These are phyloP conservation scores for Enteromius unitaeniatus DNA, from an alignment of 2,797 vertebrate genomes.

Conservation along the genomic window DNA sequence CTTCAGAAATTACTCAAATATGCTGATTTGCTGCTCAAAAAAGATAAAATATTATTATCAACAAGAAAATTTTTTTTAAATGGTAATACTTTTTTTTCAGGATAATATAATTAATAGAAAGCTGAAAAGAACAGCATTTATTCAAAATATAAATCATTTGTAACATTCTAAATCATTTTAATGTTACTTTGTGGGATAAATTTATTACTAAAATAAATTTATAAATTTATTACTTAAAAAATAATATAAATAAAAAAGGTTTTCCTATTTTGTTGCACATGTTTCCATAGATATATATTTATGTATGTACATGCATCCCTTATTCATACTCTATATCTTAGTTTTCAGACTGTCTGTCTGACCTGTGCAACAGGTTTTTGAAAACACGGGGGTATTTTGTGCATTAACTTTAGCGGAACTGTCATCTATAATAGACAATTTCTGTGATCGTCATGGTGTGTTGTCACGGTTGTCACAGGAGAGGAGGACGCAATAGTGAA, in stretches of 20 bases:
- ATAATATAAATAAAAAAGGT: not conserved
- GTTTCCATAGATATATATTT: not conserved
- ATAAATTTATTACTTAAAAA: not conserved
- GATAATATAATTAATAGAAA: not conserved
- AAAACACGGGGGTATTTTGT: conserved; percentile 44
- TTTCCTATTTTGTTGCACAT: not conserved
- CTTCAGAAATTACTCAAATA: not conserved
- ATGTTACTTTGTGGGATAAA: not conserved
- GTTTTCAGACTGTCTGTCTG: conserved; percentile 14
- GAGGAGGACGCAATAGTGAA: conserved; percentile 37
- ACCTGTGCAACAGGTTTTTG: conserved; percentile 50
- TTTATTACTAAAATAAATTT: not conserved
- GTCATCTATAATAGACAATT: conserved; percentile 67
- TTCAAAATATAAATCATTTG: not conserved
- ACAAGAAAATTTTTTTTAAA: not conserved
- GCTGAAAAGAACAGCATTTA: not conserved
- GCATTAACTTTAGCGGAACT: conserved; percentile 61
- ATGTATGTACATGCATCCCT: not conserved
- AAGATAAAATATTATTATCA: not conserved
- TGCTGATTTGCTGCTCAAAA: not conserved
- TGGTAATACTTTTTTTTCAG: not conserved
- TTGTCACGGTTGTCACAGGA: conserved; percentile 64
- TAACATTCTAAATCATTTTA: not conserved
- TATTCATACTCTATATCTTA: not conserved
- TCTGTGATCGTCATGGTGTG: conserved; percentile 65